phyloP scores from a whole-genome alignment of 2,797 vertebrate genomes.

The Apogon hyalosoma region DNA sequence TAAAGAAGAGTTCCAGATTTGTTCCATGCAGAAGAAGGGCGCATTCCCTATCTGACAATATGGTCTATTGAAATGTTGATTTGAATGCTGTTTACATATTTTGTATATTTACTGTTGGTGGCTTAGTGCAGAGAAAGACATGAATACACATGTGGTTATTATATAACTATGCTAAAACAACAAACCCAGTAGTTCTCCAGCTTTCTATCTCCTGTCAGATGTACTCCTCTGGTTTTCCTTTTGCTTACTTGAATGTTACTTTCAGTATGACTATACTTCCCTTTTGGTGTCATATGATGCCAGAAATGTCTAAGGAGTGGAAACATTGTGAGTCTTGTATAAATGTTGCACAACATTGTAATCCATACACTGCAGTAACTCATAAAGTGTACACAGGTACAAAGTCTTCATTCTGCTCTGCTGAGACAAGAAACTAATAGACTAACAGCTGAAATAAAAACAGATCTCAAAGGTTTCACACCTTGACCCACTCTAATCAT shows the following conservation, averaged over 20 bases:
- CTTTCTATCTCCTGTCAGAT: too few relatives aligned
- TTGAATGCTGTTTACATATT: too few relatives aligned
- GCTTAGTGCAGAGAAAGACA: too few relatives aligned
- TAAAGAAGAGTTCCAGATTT: too few relatives aligned
- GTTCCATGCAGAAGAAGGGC: too few relatives aligned
- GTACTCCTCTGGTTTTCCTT: background rate
- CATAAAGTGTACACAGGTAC: background rate
- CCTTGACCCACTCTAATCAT: constrained; percentile 31
- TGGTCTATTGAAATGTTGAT: too few relatives aligned
- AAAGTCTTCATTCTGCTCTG: constrained; percentile 14
- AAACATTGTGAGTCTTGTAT: background rate
- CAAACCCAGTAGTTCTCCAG: too few relatives aligned
- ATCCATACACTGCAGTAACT: background rate
- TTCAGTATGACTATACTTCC: background rate
- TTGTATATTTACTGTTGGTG: too few relatives aligned
- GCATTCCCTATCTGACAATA: too few relatives aligned
- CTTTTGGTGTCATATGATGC: constrained; percentile 28
- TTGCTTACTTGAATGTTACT: constrained; percentile 3
- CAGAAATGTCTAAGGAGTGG: background rate
- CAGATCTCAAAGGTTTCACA: constrained; percentile 48
- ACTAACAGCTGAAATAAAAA: background rate
- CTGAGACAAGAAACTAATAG: background rate
- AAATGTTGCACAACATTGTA: background rate
- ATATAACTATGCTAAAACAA: too few relatives aligned
- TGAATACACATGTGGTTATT: too few relatives aligned